A percentile compares a stretch with the other conserved stretches of the same genome.
Evolutionary conservation across 2,888 invertebrate genomes (phyloP).

Genomic region (Phyllotreta cruciferae): DNA sequence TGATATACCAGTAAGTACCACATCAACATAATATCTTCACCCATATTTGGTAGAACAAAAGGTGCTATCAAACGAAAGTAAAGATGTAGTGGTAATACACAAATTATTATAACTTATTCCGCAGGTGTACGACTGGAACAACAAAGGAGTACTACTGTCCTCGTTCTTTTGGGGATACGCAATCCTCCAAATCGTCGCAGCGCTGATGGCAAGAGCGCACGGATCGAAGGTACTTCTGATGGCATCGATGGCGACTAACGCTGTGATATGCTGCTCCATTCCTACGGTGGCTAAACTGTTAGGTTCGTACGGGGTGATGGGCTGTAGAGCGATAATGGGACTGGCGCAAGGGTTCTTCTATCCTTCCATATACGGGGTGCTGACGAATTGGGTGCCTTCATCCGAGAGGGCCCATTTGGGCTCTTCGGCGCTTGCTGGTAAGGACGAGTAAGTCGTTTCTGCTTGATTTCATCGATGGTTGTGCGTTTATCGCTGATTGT

Average conservation of each 20-base stretch:
- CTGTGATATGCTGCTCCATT: constrained; percentile 69
- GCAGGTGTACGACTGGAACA: constrained; percentile 51
- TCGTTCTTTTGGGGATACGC: constrained; percentile 85
- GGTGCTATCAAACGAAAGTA: background rate
- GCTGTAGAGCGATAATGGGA: constrained; percentile 74
- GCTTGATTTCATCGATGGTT: background rate
- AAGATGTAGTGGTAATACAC: background rate
- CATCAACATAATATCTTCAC: background rate
- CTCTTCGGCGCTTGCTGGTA: constrained; percentile 70
- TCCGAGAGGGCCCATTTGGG: constrained; percentile 73
- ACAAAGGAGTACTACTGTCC: constrained; percentile 67
- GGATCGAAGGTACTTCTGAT: constrained; percentile 76
- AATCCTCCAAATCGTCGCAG: constrained; percentile 74
- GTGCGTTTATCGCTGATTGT: background rate
- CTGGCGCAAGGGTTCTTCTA: constrained; percentile 75
- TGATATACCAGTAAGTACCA: constrained; percentile 60
- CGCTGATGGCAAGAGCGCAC: constrained; percentile 72
- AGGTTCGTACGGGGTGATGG: constrained; percentile 68
- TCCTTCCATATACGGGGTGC: constrained; percentile 74
- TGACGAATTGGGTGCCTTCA: constrained; percentile 77
- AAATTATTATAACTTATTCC: constrained; percentile 52
- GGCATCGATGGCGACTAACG: constrained; percentile 65
- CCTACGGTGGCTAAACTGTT: constrained; percentile 70
- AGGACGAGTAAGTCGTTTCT: constrained; percentile 2
- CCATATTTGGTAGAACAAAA: background rate